These are phyloP conservation scores for Drosophila sordidula DNA, from an alignment of 2,888 invertebrate genomes.

Conservation along the genomic window DNA sequence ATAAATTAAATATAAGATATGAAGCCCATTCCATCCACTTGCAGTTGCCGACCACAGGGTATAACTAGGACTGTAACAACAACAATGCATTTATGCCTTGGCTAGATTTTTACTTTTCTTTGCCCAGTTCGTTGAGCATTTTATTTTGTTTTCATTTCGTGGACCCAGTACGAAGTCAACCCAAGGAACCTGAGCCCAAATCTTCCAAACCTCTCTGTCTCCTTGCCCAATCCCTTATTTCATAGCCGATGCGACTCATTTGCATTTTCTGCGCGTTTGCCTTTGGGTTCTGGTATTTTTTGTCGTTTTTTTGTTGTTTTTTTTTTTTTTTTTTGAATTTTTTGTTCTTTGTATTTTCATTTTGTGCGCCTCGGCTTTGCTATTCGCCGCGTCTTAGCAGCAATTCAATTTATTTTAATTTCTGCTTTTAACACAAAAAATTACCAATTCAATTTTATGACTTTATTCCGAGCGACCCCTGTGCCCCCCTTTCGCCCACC, in stretches of 20 bases:
- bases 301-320: not conserved
- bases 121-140: slow-evolving; percentile 33
- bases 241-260: slow-evolving; percentile 66
- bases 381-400: slow-evolving; percentile 71
- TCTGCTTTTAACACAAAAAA: slow-evolving; percentile 82
- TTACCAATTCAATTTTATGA: slow-evolving; percentile 83
- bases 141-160: slow-evolving; percentile 70
- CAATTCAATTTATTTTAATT: slow-evolving; percentile 82
- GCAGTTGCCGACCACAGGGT: not conserved
- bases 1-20: not conserved
- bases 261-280: slow-evolving; percentile 72
- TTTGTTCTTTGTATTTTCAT: slow-evolving; percentile 41
- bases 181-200: slow-evolving; percentile 20
- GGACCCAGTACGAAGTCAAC: slow-evolving; percentile 14
- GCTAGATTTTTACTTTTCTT: slow-evolving; percentile 33
- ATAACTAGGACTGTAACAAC: slow-evolving; percentile 10
- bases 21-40: not conserved
- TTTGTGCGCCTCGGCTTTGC: slow-evolving; percentile 47
- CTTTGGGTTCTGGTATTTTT: slow-evolving; percentile 42
- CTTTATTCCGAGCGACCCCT: slow-evolving; percentile 59
- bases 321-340: not conserved
- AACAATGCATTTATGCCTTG: slow-evolving; percentile 54
- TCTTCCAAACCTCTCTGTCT: slow-evolving; percentile 16
- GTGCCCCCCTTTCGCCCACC: no score
- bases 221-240: slow-evolving; percentile 25